A percentile compares a stretch with the other conserved stretches of the same genome.
These are phyloP conservation scores for Philereme transversata DNA, from an alignment of 2,888 invertebrate genomes.

Conservation along the genomic window DNA sequence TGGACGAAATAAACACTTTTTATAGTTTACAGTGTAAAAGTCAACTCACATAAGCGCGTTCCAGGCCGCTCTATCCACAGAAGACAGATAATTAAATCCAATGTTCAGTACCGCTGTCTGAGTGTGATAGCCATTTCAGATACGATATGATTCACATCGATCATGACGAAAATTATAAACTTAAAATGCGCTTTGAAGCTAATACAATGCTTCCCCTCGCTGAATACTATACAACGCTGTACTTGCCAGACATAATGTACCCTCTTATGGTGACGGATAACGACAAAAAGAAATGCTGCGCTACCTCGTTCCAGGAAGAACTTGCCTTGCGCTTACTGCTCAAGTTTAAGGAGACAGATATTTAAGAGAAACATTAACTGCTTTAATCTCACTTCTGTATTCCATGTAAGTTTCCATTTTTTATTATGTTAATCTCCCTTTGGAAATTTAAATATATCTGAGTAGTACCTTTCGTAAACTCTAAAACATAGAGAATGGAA, in stretches of 20 bases:
- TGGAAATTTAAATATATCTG: slow-evolving; percentile 6
- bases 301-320: not conserved
- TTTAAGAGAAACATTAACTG: slow-evolving; percentile 1
- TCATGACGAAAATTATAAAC: slow-evolving; percentile 1
- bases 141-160: slow-evolving; percentile 4
- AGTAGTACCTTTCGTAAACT: not conserved
- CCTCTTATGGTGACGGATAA: slow-evolving; percentile 4
- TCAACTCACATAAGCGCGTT: not conserved
- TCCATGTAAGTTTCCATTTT: slow-evolving; percentile 2
- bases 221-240: slow-evolving; percentile 1
- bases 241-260: slow-evolving; percentile 5
- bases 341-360: not conserved
- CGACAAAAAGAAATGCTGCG: slow-evolving; percentile 15
- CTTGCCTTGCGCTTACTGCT: not conserved
- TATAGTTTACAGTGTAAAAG: no score
- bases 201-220: not conserved
- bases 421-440: slow-evolving; percentile 9
- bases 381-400: not conserved
- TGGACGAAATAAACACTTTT: not conserved
- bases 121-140: slow-evolving; percentile 6
- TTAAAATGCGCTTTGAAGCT: not conserved
- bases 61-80: not conserved
- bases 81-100: slow-evolving; percentile 2
- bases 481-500: slow-evolving; percentile 8
- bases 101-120: not conserved